Evolutionary conservation across 2,888 invertebrate genomes (phyloP), one percentile per base, ranked within the genome.

Genomic region (Ceriagrion tenellum): DNA sequence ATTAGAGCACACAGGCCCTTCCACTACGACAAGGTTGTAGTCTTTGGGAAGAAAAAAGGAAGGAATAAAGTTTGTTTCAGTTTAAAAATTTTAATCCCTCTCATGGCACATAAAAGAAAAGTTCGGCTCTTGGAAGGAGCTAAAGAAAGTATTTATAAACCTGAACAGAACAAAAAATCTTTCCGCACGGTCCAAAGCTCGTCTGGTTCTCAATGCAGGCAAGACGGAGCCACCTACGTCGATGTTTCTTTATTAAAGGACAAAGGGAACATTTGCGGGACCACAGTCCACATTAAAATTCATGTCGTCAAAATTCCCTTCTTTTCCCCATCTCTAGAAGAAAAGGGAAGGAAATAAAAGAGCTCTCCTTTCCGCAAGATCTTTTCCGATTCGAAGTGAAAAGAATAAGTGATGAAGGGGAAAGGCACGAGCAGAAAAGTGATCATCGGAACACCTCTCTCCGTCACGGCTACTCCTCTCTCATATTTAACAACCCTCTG

Each of bases 231-330:
- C 81, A 35, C 81, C 35, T 35, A 16, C 35, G 13, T 13, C 81
- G 35, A 47, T 69, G 55, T 69, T 93, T 74, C 59, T 91, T 93
- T 93, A 69, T 93, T 93, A 74, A 93, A 93, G 63, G 63, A 93
- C 69, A 93, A 93, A 69, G 69, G 69, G 47, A 93, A 74, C 93
- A 93, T 93, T 93, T 93, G 69, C 74, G 93, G 93, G 69, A 69
- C 69, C 20, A 13, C 63, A 23, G 47, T 47, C 74, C n/a, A 47
- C 69, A 35, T 93, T 93, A 69, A 93, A 69, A 69, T 69, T n/a
- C 69, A 26, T 47, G 81, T 81, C 81, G 12, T 35, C 81, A 35
- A 81, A 81, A 35, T 81, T 69, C 74, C 69, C 93, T 69, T 69
- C 40, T 93, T 40, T 63, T 93, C 47, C 47, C 40, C 93, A n/a